These are phyloP conservation scores for Holothuria leucospilota DNA, from an alignment of 53 echinoderm and acorn worm genomes.

Conservation along the genomic window DNA sequence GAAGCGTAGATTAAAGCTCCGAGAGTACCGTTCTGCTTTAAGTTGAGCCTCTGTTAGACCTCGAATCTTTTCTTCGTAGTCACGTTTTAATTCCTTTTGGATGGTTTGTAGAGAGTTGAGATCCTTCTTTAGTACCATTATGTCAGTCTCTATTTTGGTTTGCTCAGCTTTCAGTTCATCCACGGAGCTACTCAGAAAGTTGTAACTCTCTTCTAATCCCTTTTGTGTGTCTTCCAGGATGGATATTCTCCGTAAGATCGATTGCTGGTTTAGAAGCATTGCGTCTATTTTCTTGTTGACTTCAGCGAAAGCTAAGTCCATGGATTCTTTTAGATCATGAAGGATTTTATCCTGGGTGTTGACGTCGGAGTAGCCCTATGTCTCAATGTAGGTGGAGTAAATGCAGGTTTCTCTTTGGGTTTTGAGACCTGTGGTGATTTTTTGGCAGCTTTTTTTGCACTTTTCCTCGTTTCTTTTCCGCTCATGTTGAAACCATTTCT, in stretches of 20 bases:
- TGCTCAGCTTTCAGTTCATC: not conserved
- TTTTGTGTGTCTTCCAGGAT: constrained; percentile 1
- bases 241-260: not conserved
- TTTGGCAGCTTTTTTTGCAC: constrained; percentile 2
- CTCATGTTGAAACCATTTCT: no score
- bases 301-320: not conserved
- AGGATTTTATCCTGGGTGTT: not conserved
- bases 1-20: not conserved
- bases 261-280: not conserved
- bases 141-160: not conserved
- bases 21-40: not conserved
- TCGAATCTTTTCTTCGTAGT: no score
- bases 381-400: not conserved
- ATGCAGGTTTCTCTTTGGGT: not conserved
- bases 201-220: not conserved
- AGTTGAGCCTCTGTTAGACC: no score
- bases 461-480: not conserved
- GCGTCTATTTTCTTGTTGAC: not conserved
- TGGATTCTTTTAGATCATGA: not conserved
- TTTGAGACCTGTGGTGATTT: not conserved
- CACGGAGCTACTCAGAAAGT: not conserved
- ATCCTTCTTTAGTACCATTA: not conserved
- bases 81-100: no score
- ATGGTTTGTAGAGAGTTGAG: no score
- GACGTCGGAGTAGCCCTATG: not conserved